These are phyloP conservation scores for Nomada hirtipes DNA, from an alignment of 2,888 invertebrate genomes.

Conservation along the genomic window DNA sequence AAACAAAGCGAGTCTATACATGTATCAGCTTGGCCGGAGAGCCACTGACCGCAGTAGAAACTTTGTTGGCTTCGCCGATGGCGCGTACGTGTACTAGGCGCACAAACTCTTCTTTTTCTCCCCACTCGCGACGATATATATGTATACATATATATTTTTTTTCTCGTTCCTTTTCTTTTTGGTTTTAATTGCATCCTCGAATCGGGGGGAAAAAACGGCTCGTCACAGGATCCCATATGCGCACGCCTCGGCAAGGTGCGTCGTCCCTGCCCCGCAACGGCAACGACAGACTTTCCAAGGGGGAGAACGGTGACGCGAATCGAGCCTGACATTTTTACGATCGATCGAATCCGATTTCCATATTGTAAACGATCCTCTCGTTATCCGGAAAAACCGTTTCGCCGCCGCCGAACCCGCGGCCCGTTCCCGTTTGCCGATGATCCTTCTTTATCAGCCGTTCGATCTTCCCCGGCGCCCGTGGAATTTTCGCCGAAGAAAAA, in stretches of 20 bases:
- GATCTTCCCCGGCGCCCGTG: background rate
- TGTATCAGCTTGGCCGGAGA: background rate
- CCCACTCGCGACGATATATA: background rate
- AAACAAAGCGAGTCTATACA: slow-evolving; percentile 54
- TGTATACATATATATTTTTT: background rate
- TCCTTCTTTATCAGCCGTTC: background rate
- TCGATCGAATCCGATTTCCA: slow-evolving; percentile 34
- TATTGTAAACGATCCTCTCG: slow-evolving; percentile 14
- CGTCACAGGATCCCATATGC: slow-evolving; percentile 49
- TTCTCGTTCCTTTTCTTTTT: slow-evolving; percentile 5
- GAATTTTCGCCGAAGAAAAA: too few species aligned
- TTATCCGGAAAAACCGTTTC: slow-evolving; percentile 20
- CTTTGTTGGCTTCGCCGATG: slow-evolving; percentile 67
- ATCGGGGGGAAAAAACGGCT: slow-evolving; percentile 25
- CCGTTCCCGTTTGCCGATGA: background rate
- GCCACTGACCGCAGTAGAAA: slow-evolving; percentile 66
- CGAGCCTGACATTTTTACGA: slow-evolving; percentile 31
- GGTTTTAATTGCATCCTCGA: slow-evolving; percentile 61
- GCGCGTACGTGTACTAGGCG: background rate
- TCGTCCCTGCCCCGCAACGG: slow-evolving; percentile 9
- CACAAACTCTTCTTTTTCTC: background rate
- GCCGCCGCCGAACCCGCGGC: too few species aligned
- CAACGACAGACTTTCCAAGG: slow-evolving; percentile 11
- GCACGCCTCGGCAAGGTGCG: slow-evolving; percentile 55
- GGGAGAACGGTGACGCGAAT: background rate